phyloP scores from a whole-genome alignment of 2,113 vertebrate genomes.

The Hippocampus zosterae region DNA sequence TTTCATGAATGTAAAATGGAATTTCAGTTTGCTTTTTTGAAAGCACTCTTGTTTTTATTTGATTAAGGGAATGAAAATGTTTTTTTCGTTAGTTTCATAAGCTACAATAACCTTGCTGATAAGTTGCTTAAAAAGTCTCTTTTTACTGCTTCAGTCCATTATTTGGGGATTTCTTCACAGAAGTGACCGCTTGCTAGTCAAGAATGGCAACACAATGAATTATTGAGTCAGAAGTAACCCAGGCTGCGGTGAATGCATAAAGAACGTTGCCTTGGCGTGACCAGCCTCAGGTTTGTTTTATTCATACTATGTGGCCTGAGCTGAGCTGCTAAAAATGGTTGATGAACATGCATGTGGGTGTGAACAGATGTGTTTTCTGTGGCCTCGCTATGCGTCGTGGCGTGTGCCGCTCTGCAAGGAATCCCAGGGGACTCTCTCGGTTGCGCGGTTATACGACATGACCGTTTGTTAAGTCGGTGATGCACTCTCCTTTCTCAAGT shows the following conservation, averaged over 20 bases:
- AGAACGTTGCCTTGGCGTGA: conserved; percentile 30
- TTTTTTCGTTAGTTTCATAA: no score
- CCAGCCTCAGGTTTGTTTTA: conserved; percentile 42
- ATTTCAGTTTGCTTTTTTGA: no score
- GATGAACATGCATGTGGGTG: conserved; percentile 15
- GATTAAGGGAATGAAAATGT: no score
- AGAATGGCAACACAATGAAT: conserved; percentile 30
- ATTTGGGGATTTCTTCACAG: background rate
- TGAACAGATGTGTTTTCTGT: conserved; percentile 28
- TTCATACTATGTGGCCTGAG: conserved; percentile 30
- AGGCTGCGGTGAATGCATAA: conserved; percentile 28
- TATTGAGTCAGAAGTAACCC: conserved; percentile 37
- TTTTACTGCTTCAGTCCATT: background rate
- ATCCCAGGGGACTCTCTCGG: conserved; percentile 7
- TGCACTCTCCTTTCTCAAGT: conserved; percentile 9
- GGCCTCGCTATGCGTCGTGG: conserved; percentile 17
- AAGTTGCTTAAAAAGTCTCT: no score
- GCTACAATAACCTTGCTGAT: no score
- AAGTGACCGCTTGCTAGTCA: conserved; percentile 26
- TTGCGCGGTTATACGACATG: conserved; percentile 7
- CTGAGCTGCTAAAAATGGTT: conserved; percentile 22
- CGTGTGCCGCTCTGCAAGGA: conserved; percentile 4
- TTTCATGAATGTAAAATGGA: no score
- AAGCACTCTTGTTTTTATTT: no score
- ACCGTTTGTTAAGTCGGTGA: conserved; percentile 23